Conservation (phyloP, 2,113 vertebrate species). For the Myrmophylax atrothorax region DNA sequence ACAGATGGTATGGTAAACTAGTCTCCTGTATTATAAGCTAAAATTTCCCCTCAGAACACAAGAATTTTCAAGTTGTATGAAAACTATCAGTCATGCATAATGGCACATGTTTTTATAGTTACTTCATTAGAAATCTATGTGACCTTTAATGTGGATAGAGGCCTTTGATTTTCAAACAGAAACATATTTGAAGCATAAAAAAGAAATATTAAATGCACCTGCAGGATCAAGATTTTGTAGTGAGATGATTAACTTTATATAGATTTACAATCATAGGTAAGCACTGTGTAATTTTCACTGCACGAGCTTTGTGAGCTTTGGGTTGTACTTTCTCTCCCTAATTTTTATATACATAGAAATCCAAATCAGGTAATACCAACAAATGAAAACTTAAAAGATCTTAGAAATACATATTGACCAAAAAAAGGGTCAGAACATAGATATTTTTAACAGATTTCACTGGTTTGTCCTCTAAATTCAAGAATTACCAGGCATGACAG, state of each 20-base stretch:
- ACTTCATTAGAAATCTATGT: not conserved
- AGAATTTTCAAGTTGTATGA: not conserved
- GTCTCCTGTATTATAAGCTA: not conserved
- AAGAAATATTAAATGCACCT: not conserved
- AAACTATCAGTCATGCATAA: not conserved
- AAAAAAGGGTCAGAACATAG: not conserved
- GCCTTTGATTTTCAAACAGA: constrained; percentile 35
- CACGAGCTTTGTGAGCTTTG: not conserved
- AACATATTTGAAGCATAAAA: not conserved
- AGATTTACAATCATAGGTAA: not conserved
- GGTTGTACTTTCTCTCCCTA: not conserved
- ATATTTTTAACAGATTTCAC: not conserved
- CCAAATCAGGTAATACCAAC: not conserved
- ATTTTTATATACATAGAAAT: not conserved
- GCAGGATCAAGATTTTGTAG: not conserved
- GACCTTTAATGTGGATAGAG: not conserved
- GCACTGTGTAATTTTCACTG: not conserved
- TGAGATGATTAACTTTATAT: not conserved
- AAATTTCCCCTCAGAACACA: not conserved
- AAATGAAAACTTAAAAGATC: not conserved
- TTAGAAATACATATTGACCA: not conserved
- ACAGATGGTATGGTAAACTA: not conserved
- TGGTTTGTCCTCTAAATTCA: not conserved
- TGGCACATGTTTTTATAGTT: not conserved
- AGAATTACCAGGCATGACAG: not conserved